Percentiles rank a stretch among this genome's conserved stretches.
Conservation (phyloP, 1,140 invertebrate genomes). For the Drosophila lacteicornis region DNA sequence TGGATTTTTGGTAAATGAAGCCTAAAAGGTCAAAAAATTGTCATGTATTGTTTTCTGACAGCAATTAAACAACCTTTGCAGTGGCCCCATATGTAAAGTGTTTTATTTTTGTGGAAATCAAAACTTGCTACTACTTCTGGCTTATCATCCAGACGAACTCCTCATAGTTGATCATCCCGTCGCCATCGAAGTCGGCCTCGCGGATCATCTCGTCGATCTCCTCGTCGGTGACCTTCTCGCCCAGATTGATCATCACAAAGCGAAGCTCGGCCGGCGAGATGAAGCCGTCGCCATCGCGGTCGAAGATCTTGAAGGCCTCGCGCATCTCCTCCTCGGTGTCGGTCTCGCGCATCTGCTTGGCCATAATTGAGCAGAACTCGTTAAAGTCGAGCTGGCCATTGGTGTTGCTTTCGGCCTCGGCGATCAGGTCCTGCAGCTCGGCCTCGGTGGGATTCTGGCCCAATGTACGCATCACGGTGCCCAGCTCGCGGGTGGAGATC, state of each 20-base stretch:
- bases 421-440: slow-evolving; percentile 58
- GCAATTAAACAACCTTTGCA: not conserved
- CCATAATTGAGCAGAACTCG: slow-evolving; percentile 61
- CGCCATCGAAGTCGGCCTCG: slow-evolving; percentile 96
- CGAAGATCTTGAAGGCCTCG: slow-evolving; percentile 72
- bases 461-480: slow-evolving; percentile 92
- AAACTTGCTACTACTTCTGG: slow-evolving; percentile 38
- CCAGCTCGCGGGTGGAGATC: slow-evolving; percentile 95
- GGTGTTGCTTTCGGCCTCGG: slow-evolving; percentile 45
- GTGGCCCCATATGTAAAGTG: not conserved
- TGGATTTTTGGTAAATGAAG: too few relatives aligned
- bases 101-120: slow-evolving; percentile 10
- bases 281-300: slow-evolving; percentile 62
- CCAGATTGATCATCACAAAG: slow-evolving; percentile 60
- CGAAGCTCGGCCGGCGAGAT: slow-evolving; percentile 61
- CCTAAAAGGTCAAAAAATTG: too few relatives aligned
- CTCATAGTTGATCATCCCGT: slow-evolving; percentile 95
- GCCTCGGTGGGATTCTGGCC: slow-evolving; percentile 64
- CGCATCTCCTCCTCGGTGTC: slow-evolving; percentile 66
- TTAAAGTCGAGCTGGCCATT: slow-evolving; percentile 53
- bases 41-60: too few relatives aligned
- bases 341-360: slow-evolving; percentile 42
- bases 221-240: slow-evolving; percentile 67
- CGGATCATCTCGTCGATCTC: slow-evolving; percentile 86
- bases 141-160: slow-evolving; percentile 84